phyloP scores from a whole-genome alignment of 2,888 invertebrate species.

The Dryobota labecula region DNA sequence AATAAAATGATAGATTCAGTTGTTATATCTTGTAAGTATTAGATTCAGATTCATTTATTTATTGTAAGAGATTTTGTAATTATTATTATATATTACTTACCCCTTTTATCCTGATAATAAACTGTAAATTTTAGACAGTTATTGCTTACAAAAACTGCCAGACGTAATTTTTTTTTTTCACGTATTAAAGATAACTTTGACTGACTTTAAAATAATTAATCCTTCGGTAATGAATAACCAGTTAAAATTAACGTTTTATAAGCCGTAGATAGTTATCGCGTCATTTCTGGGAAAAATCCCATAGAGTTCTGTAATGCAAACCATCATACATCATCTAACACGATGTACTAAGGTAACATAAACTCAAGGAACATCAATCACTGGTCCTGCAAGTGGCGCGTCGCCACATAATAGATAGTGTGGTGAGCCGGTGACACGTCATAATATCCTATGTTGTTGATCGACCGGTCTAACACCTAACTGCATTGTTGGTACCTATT shows the following conservation, averaged over 20 bases:
- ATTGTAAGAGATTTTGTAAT: too few species aligned
- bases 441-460: conserved; percentile 51
- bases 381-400: conserved; percentile 39
- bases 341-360: conserved; percentile 52
- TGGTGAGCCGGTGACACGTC: conserved; percentile 55
- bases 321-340: conserved; percentile 27
- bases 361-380: conserved; percentile 51
- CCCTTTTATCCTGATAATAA: background rate
- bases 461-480: conserved; percentile 43
- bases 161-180: background rate
- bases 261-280: too few species aligned
- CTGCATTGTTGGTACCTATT: conserved; percentile 36
- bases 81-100: too few species aligned
- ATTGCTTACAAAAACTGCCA: background rate
- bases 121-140: background rate
- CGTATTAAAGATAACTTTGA: background rate
- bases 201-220: background rate
- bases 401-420: conserved; percentile 61
- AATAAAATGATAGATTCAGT: too few species aligned
- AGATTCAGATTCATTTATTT: too few species aligned
- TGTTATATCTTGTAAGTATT: too few species aligned
- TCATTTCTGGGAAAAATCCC: conserved; percentile 8
- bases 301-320: conserved; percentile 12
- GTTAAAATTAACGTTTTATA: background rate
- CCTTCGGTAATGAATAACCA: background rate